Evolutionary conservation across 2,888 invertebrate genomes (phyloP).

Genomic region (Callyntrura guangdongensis): DNA sequence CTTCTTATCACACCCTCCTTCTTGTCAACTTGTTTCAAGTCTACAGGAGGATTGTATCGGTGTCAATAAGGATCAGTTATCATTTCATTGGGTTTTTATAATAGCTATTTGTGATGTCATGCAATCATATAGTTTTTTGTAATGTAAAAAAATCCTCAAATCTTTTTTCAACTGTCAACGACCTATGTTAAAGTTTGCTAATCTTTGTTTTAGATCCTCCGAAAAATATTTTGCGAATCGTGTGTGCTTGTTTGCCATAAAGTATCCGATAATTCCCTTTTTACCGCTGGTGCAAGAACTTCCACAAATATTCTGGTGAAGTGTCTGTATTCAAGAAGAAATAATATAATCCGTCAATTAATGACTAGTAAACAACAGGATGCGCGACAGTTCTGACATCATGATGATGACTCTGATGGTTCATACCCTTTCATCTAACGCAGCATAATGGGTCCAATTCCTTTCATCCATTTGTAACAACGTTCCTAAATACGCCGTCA

Average conservation of each 20-base stretch:
- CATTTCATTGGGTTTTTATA: neutral
- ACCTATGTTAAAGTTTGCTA: slow-evolving; percentile 38
- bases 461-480: neutral
- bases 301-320: slow-evolving; percentile 26
- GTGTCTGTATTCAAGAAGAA: neutral
- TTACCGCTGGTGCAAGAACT: neutral
- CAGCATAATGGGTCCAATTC: neutral
- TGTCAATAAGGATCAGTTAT: neutral
- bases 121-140: too few relatives aligned
- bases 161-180: too few relatives aligned
- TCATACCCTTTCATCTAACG: slow-evolving; percentile 39
- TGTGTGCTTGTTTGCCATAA: slow-evolving; percentile 27
- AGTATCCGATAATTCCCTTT: neutral
- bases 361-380: too few relatives aligned
- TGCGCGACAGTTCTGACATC: too few relatives aligned
- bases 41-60: slow-evolving; percentile 17
- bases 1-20: slow-evolving; percentile 39
- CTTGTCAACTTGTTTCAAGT: slow-evolving; percentile 20
- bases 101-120: neutral
- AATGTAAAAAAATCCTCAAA: too few relatives aligned
- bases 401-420: too few relatives aligned
- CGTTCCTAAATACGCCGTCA: slow-evolving; percentile 47
- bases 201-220: neutral
- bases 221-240: slow-evolving; percentile 32
- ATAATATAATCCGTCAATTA: neutral